Conservation (phyloP, 2,888 invertebrate genomes). For the Gandaritis pyraliata region DNA sequence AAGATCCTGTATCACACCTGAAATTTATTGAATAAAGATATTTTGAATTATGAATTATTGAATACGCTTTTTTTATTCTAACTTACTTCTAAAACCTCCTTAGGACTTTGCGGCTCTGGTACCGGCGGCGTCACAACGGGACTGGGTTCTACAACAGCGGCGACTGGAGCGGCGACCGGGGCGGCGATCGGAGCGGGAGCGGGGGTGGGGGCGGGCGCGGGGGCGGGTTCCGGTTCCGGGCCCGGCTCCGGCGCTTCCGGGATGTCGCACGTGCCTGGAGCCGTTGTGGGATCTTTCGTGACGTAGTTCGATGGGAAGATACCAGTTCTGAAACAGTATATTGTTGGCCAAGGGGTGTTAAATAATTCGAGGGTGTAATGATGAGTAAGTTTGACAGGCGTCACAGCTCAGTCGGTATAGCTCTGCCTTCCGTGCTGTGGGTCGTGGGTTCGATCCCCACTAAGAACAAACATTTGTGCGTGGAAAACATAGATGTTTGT, state of each 20-base stretch:
- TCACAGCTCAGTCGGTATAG: too few species aligned
- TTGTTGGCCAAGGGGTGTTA: too few species aligned
- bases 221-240: conserved; percentile 69
- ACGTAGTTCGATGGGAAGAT: conserved; percentile 99
- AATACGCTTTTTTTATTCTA: too few species aligned
- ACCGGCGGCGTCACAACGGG: conserved; percentile 18
- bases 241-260: conserved; percentile 70
- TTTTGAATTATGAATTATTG: too few species aligned
- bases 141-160: conserved; percentile 6
- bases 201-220: conserved; percentile 25
- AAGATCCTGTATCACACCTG: too few species aligned
- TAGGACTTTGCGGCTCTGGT: conserved; percentile 22
- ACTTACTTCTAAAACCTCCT: conserved; percentile 9
- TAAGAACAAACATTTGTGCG: too few species aligned
- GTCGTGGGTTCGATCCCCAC: too few species aligned
- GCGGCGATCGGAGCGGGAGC: conserved; percentile 20
- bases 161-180: conserved; percentile 13
- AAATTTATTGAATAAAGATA: too few species aligned
- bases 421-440: too few species aligned
- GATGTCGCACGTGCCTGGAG: conserved; percentile 58
- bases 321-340: conserved; percentile 85
- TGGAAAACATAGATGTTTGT: too few species aligned
- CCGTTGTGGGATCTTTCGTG: conserved; percentile 82
- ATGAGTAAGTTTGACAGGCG: too few species aligned
- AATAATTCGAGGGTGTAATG: too few species aligned